Base-by-base conservation (phyloP, 1,140 invertebrate species). In the Zaprionus tsacasi region DNA sequence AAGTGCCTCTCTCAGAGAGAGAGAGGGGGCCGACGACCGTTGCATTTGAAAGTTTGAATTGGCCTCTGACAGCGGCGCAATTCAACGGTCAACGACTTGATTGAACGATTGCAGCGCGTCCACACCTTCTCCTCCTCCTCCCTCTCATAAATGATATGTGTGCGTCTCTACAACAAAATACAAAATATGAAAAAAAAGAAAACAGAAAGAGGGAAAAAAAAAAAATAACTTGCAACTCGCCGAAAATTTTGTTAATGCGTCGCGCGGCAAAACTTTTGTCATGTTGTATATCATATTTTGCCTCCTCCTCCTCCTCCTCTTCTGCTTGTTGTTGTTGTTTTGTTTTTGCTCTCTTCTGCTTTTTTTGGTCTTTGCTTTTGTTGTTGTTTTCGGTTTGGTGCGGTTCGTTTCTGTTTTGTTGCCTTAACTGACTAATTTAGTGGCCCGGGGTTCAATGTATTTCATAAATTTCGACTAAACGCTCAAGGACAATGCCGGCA, bases 401-500 rank as follows among this genome's bases (percentile, higher is more conserved):
- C n/a, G 13, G 40, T 59, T 68, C 6, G 25, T 3, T 21, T n/a
- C 17, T 67, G 40, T 64, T 48, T 54, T 45, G 76, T 61, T 72
- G 77, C 78, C 81, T 83, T 67, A 88, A 88, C 80, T 83, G 85
- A 88, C 85, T 88, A 88, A 88, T 88, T 88, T 88, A 89, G 81
- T 81, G 85, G 59, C 65, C 65, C 59, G 60, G 81, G 89, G 85
- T 88, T 88, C 85, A 88, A 88, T 81, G 85, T 81, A 89, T 88
- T 88, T 81, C 85, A 88, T 89, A 88, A 88, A 88, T 89, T 88
- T 88, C 78, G 81, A 85, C 85, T 85, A 88, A 88, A 85, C 78
- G 81, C 69, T 88, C 85, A 88, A 88, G 85, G 85, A 88, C 85
- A 88, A 83, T 76, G 68, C 27, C 27, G 30, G 36, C 72, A 55